phyloP scores from a whole-genome alignment of 2,113 vertebrate genomes.

The Paralichthys olivaceus region DNA sequence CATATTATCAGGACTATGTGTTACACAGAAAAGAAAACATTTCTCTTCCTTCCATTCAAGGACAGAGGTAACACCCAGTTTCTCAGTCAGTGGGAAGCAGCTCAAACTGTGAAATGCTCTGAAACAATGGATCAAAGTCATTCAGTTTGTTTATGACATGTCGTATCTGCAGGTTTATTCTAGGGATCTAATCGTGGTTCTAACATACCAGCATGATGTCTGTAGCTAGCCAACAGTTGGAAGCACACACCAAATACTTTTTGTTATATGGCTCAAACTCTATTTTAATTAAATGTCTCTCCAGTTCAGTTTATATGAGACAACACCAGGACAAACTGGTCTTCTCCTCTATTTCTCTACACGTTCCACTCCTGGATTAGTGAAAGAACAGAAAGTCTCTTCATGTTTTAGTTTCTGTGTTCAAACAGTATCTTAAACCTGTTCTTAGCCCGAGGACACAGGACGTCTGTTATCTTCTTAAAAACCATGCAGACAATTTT shows the following conservation, averaged over 20 bases:
- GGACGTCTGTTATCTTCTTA: too few relatives aligned
- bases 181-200: background rate
- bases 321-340: too few relatives aligned
- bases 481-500: background rate
- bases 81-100: background rate
- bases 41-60: constrained; percentile 57
- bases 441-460: too few relatives aligned
- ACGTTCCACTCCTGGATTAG: too few relatives aligned
- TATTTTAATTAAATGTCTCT: too few relatives aligned
- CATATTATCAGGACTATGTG: constrained; percentile 1
- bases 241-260: background rate
- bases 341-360: too few relatives aligned
- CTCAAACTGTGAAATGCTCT: background rate
- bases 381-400: background rate
- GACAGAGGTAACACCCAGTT: constrained; percentile 36
- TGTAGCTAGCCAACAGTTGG: background rate
- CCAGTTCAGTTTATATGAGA: too few relatives aligned
- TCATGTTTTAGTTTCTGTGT: background rate
- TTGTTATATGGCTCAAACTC: background rate
- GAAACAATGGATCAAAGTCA: constrained; percentile 36
- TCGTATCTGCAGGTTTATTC: background rate
- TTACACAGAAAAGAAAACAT: constrained; percentile 36
- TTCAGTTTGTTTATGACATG: background rate
- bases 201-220: background rate
- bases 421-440: background rate